Conservation (phyloP, 1,140 invertebrate genomes). For the Rhizoglyphus robini region DNA sequence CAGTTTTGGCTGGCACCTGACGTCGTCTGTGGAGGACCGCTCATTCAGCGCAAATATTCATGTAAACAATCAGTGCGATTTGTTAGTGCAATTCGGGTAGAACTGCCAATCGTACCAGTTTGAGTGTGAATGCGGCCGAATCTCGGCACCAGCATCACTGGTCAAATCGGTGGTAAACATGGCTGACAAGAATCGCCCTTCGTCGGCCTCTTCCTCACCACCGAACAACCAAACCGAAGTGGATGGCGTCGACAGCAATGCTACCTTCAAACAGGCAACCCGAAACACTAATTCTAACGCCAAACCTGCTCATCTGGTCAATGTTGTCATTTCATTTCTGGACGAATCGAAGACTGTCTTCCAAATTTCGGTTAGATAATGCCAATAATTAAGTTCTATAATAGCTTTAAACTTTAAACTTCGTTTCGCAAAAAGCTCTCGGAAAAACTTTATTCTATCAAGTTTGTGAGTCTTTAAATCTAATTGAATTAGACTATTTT, state of each 20-base stretch:
- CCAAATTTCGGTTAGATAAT: conserved; percentile 24
- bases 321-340: conserved; percentile 26
- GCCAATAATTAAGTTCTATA: too few species aligned
- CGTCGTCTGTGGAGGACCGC: too few species aligned
- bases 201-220: neutral
- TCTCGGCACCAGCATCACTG: too few species aligned
- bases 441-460: conserved; percentile 49
- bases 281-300: neutral
- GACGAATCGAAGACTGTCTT: conserved; percentile 26
- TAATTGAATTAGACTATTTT: conserved; percentile 74
- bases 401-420: neutral
- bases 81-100: too few species aligned
- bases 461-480: conserved; percentile 64
- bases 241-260: neutral
- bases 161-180: neutral
- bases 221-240: neutral
- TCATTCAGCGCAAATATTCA: too few species aligned
- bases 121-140: too few species aligned
- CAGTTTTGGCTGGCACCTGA: too few species aligned
- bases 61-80: too few species aligned
- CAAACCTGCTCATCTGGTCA: neutral
- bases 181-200: neutral
- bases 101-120: too few species aligned
- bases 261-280: neutral
- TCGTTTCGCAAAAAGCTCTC: conserved; percentile 55